Evolutionary conservation across 2,113 vertebrate genomes (phyloP).

Genomic region (Paraplagusia blochii): DNA sequence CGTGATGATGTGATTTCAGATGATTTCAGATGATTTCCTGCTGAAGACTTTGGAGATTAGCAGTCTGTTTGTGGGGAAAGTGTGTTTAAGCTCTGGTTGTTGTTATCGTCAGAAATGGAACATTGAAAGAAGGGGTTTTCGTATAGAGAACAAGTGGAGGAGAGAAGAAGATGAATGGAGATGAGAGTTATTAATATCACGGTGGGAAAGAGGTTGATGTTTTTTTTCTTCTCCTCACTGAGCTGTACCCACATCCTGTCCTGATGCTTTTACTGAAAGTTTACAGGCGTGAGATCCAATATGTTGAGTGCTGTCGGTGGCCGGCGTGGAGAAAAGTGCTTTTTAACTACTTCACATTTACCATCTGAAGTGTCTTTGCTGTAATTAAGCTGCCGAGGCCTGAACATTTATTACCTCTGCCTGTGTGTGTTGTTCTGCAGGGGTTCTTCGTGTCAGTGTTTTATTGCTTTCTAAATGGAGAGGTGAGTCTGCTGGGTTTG

Average conservation of each 20-base stretch:
- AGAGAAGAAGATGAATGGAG: too few species aligned
- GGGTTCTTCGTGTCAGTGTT: constrained; percentile 98
- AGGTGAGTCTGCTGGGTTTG: constrained; percentile 79
- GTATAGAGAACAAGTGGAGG: too few species aligned
- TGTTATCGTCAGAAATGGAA: too few species aligned
- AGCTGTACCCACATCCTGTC: too few species aligned
- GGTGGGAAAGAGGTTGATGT: too few species aligned
- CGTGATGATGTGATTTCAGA: background rate
- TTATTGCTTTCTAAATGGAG: constrained; percentile 98
- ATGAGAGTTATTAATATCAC: too few species aligned
- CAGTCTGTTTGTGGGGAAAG: constrained; percentile 12
- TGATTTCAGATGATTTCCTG: constrained; percentile 1
- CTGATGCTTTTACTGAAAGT: background rate
- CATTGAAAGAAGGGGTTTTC: background rate
- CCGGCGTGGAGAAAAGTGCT: background rate
- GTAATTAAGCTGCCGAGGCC: background rate
- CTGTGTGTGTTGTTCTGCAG: constrained; percentile 72
- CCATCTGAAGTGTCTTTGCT: constrained; percentile 4
- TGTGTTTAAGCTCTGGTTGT: constrained; percentile 32
- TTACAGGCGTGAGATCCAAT: background rate
- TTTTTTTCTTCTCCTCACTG: too few species aligned
- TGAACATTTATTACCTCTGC: constrained; percentile 5
- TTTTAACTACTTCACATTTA: background rate
- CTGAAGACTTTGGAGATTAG: constrained; percentile 7
- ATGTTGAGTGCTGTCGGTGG: background rate